Evolutionary conservation across 2,113 vertebrate genomes (phyloP).

Genomic region (Prietella phreatophila): DNA sequence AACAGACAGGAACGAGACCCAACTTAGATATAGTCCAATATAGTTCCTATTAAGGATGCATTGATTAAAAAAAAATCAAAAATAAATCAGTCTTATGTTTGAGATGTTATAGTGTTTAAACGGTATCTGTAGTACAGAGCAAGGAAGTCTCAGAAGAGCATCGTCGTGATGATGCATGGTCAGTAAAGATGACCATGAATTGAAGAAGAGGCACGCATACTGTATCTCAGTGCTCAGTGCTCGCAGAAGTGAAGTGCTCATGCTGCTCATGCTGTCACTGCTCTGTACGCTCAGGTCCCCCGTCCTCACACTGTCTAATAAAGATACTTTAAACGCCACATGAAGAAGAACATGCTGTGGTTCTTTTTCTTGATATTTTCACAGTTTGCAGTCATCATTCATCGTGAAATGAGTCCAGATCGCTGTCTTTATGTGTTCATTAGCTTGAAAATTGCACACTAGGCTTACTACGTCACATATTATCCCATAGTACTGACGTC

Average conservation of each 20-base stretch:
- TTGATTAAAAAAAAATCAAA: too few species aligned
- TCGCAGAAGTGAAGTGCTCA: not conserved
- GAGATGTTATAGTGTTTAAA: not conserved
- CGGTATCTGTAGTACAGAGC: too few species aligned
- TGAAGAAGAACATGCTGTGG: not conserved
- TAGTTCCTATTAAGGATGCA: not conserved
- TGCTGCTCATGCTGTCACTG: not conserved
- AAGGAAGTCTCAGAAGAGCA: not conserved
- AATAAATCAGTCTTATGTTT: not conserved
- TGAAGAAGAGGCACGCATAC: not conserved
- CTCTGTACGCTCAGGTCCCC: too few species aligned
- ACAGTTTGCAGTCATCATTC: not conserved
- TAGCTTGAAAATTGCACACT: not conserved
- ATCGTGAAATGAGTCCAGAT: not conserved
- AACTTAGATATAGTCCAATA: constrained; percentile 83
- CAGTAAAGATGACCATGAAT: not conserved
- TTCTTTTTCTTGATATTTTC: not conserved
- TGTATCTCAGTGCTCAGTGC: not conserved
- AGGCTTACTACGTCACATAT: not conserved
- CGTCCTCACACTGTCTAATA: not conserved
- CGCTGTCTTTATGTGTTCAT: not conserved
- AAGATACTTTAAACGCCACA: not conserved
- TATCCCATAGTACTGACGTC: not conserved
- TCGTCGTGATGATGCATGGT: not conserved
- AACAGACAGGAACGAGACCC: constrained; percentile 83